Evolutionary conservation across 2,888 invertebrate genomes (phyloP).

Genomic region (Drosophila ochracea): DNA sequence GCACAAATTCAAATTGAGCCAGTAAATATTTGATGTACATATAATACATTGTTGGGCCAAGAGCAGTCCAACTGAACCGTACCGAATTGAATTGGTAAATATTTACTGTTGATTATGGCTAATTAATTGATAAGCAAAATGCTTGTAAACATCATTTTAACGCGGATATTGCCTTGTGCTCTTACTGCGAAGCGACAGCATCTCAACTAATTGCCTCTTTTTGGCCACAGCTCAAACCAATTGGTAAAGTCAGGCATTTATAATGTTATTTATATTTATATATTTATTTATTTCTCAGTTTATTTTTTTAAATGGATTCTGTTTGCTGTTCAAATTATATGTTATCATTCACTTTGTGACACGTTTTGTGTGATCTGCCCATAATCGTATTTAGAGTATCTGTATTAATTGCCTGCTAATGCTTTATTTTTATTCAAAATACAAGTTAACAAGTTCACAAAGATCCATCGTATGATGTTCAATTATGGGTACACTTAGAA

Average conservation of each 20-base stretch:
- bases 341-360: neutral
- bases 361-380: neutral
- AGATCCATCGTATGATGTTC: neutral
- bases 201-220: constrained; percentile 18
- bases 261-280: neutral
- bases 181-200: constrained; percentile 5
- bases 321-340: neutral
- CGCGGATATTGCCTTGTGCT: constrained; percentile 5
- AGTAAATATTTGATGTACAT: constrained; percentile 59
- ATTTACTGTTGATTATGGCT: constrained; percentile 69
- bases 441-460: too few species aligned
- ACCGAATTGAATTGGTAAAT: constrained; percentile 49
- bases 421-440: neutral
- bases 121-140: constrained; percentile 77
- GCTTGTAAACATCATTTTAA: constrained; percentile 62
- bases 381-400: neutral
- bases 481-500: neutral
- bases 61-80: constrained; percentile 35
- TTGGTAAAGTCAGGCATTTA: neutral
- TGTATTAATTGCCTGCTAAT: neutral
- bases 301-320: neutral
- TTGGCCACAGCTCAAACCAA: constrained; percentile 1
- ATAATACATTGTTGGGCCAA: neutral
- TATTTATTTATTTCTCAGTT: neutral
- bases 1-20: constrained; percentile 67